These are phyloP conservation scores for Merodon equestris DNA, from an alignment of 2,888 invertebrate genomes.

Conservation along the genomic window DNA sequence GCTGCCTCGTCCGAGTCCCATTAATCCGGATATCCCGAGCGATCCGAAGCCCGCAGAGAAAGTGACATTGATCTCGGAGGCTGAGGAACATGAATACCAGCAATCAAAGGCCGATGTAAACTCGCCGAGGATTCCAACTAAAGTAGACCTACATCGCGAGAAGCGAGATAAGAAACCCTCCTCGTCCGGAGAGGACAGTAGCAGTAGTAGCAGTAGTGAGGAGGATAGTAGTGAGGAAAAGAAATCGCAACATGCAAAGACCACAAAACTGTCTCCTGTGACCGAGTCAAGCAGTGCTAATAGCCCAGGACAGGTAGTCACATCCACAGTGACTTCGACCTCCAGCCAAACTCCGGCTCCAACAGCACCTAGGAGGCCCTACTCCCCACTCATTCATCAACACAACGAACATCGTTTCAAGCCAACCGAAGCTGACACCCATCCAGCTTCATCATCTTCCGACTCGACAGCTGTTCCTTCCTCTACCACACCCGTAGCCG, in stretches of 20 bases:
- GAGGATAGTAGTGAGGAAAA: conserved; percentile 44
- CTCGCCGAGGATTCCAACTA: conserved; percentile 32
- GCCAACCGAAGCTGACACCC: conserved; percentile 22
- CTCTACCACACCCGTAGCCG: background rate
- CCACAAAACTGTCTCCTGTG: no score
- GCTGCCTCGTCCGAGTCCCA: conserved; percentile 73
- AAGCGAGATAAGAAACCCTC: background rate
- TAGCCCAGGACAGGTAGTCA: conserved; percentile 11
- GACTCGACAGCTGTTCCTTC: background rate
- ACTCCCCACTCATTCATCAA: conserved; percentile 35
- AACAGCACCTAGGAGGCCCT: conserved; percentile 24
- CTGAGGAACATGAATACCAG: conserved; percentile 43
- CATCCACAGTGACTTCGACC: conserved; percentile 23
- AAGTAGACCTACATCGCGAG: background rate
- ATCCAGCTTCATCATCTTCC: conserved; percentile 18
- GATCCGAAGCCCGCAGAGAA: conserved; percentile 74
- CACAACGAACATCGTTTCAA: conserved; percentile 45
- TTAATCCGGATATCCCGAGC: conserved; percentile 73
- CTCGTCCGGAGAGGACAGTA: conserved; percentile 20
- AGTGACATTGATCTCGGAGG: conserved; percentile 69
- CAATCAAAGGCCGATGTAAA: background rate
- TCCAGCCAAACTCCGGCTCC: background rate
- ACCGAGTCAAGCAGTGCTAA: background rate
- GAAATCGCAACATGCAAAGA: conserved; percentile 9
- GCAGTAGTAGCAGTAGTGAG: conserved; percentile 40